These are phyloP conservation scores for Brienomyrus longianalis DNA, from an alignment of 2,113 vertebrate genomes.

Conservation along the genomic window DNA sequence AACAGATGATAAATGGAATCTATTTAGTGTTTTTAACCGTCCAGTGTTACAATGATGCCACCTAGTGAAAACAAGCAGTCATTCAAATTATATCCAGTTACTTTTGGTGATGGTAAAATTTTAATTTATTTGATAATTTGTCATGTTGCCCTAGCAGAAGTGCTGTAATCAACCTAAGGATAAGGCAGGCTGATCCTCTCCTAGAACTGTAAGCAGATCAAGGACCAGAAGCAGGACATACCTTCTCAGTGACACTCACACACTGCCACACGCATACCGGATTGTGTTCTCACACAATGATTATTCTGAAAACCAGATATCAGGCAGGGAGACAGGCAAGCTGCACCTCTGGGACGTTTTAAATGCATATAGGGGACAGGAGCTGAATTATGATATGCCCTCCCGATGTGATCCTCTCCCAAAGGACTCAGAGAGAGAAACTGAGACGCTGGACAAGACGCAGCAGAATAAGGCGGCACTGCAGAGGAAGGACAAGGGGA, in stretches of 20 bases:
- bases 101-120: background rate
- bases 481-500: conserved; percentile 49
- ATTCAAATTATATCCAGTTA: background rate
- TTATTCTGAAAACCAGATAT: background rate
- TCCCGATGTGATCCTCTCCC: conserved; percentile 31
- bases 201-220: conserved; percentile 10
- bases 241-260: conserved; percentile 42
- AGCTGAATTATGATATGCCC: background rate
- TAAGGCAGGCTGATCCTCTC: conserved; percentile 14
- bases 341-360: background rate
- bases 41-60: background rate
- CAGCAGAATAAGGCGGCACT: conserved; percentile 43
- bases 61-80: background rate
- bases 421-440: conserved; percentile 57
- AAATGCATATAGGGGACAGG: background rate
- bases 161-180: conserved; percentile 23
- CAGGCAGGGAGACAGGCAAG: background rate
- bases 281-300: background rate
- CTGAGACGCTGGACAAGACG: conserved; percentile 39
- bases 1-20: background rate
- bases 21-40: background rate
- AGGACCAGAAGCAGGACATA: conserved; percentile 12
- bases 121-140: background rate
- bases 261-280: background rate
- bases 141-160: background rate